These are phyloP conservation scores for Timema cristinae DNA, from an alignment of 2,888 invertebrate species.

Conservation along the genomic window DNA sequence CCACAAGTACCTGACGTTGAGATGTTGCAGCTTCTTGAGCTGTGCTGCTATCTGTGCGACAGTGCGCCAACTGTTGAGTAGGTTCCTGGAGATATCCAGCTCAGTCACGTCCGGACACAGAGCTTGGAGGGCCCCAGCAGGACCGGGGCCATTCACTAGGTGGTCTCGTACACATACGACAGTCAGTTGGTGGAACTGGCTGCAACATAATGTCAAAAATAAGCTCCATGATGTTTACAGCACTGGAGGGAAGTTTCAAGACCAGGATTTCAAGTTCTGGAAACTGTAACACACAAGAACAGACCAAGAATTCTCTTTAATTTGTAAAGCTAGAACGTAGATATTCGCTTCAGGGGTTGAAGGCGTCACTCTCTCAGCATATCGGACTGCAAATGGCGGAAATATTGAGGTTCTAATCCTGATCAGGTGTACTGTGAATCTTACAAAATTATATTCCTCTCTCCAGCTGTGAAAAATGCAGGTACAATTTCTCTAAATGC, in stretches of 20 bases:
- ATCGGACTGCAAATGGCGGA: too few species aligned
- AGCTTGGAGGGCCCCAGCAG: slow-evolving; percentile 53
- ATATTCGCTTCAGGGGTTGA: too few species aligned
- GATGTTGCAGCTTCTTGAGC: slow-evolving; percentile 57
- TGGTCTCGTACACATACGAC: slow-evolving; percentile 64
- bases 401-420: too few species aligned
- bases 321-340: too few species aligned
- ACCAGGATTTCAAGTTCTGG: not conserved
- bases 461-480: too few species aligned
- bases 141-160: slow-evolving; percentile 62
- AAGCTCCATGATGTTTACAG: slow-evolving; percentile 9
- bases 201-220: slow-evolving; percentile 40
- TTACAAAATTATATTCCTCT: too few species aligned
- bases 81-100: slow-evolving; percentile 72
- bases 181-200: slow-evolving; percentile 62
- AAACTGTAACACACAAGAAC: too few species aligned
- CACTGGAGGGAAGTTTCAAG: not conserved
- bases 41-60: slow-evolving; percentile 64
- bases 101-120: slow-evolving; percentile 64
- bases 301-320: too few species aligned
- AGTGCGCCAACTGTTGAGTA: slow-evolving; percentile 68
- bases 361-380: too few species aligned
- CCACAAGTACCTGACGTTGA: slow-evolving; percentile 80
- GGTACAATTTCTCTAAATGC: too few species aligned
- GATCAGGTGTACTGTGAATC: too few species aligned